A percentile compares a stretch with the other conserved stretches of the same genome.
These are phyloP conservation scores for Ramphastos sulfuratus DNA, from an alignment of 2,113 vertebrate genomes.

Conservation along the genomic window DNA sequence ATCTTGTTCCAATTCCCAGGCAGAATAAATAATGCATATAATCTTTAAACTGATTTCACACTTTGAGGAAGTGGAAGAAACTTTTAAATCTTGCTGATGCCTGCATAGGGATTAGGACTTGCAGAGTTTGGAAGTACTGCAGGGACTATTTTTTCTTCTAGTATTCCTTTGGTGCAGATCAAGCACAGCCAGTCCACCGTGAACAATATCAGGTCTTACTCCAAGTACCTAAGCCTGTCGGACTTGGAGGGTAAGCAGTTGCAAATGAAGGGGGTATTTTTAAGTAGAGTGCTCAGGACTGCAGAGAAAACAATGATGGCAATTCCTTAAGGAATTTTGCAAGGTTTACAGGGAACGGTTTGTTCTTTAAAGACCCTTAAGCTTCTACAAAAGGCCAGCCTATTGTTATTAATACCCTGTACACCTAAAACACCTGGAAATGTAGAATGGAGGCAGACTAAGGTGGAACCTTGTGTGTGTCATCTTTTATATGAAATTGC, in stretches of 20 bases:
- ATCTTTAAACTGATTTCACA: slow-evolving; percentile 9
- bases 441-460: not conserved
- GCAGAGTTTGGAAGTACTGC: not conserved
- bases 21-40: not conserved
- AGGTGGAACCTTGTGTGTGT: not conserved
- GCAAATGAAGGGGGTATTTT: not conserved
- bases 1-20: not conserved
- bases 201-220: not conserved
- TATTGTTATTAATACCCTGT: not conserved
- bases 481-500: not conserved
- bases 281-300: not conserved
- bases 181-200: not conserved
- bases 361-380: not conserved
- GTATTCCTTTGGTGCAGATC: not conserved
- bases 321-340: not conserved
- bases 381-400: not conserved
- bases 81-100: not conserved
- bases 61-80: not conserved
- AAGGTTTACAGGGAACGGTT: not conserved
- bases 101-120: not conserved
- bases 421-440: not conserved
- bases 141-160: not conserved
- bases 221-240: not conserved
- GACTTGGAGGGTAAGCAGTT: not conserved
- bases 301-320: not conserved